Evolutionary conservation across 2,797 vertebrate species (phyloP), one percentile per base, ranked within the genome.

Genomic region (Notolabrus celidotus): DNA sequence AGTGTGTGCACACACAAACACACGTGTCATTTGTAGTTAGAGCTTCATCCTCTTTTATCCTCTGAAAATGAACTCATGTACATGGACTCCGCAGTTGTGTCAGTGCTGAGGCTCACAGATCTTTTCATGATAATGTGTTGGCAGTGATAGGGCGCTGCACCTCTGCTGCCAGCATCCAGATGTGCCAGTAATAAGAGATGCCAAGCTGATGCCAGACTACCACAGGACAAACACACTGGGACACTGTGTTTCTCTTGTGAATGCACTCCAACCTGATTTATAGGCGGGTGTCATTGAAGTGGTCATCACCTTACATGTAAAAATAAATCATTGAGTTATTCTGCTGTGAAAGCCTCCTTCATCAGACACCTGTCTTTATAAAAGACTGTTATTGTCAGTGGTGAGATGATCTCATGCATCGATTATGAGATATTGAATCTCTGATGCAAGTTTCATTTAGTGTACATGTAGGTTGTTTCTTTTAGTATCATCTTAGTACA

Each of bases 181-280:
- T 89, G 84, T 71, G 65, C 27, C 65, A 50, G 55, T 75, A 86
- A 86, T 79, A 67, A 74, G 74, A 79, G 25, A 45, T 74, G 69
- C 84, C 81, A 80, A 67, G 59, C 50, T 42, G 66, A 67, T 61
- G 77, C 77, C 68, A 77, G 33, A 61, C 76, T 50, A 70, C 78
- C 69, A 47, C n/a, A 55, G 55, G 67, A 47, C 71, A 68, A 67
- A 47, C 56, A 61, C 60, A 61, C 41, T 33, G 56, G 53, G 61
- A 77, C 71, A 49, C 42, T 14, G 39, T 42, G 45, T 65, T 64
- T 73, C 46, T 61, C 50, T 54, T 54, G 27, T 73, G 47, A 75
- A 65, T 51, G 22, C 17, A 61, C 68, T 67, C 29, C 58, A 53
- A 36, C 38, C 54, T 57, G 72, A 77, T 27, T 60, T 20, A 25